phyloP scores from a whole-genome alignment of 2,797 vertebrate species.

The Pachyuromys duprasi region DNA sequence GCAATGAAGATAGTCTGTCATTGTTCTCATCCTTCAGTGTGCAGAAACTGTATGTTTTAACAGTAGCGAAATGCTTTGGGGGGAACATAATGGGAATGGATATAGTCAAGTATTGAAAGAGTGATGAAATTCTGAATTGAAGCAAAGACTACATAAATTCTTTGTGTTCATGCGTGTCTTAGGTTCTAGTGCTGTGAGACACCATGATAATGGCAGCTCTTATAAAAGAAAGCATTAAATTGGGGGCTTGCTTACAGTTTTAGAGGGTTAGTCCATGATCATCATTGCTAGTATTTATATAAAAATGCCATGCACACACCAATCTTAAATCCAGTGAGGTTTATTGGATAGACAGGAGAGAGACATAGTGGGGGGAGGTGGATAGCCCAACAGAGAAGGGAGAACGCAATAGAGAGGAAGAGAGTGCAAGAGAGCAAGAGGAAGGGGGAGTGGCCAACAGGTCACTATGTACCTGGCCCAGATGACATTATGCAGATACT shows the following conservation, averaged over 20 bases:
- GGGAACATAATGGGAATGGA: neutral
- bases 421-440: no score
- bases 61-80: neutral
- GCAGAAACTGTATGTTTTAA: neutral
- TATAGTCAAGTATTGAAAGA: neutral
- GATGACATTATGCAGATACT: no score
- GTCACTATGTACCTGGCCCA: no score
- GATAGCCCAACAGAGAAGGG: no score
- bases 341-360: no score
- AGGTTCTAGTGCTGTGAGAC: neutral
- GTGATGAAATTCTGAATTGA: neutral
- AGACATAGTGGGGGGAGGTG: no score
- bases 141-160: neutral
- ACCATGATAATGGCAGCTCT: neutral
- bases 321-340: no score
- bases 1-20: neutral
- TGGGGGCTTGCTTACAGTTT: neutral
- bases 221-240: neutral
- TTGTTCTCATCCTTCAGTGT: neutral
- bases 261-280: neutral
- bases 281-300: no score
- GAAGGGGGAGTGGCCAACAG: no score
- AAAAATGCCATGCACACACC: no score
- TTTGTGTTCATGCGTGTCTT: neutral
- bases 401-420: no score